Evolutionary conservation across 2,888 invertebrate species (phyloP).

Genomic region (Cremastobaeus sp.): DNA sequence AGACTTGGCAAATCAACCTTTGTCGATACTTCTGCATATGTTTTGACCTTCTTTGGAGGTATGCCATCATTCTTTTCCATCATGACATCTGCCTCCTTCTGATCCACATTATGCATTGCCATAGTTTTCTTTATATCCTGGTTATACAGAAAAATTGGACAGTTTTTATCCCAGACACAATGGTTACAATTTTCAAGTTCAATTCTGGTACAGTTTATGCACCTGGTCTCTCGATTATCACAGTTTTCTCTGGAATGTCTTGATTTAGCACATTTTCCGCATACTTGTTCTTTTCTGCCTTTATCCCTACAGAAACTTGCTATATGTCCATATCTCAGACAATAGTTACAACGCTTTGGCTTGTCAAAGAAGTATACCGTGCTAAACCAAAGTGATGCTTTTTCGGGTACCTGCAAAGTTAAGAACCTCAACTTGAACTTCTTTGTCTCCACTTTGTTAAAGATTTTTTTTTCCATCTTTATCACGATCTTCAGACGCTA

Average conservation of each 20-base stretch:
- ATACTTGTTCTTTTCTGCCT: too few species aligned
- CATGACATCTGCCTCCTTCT: neutral
- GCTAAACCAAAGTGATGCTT: neutral
- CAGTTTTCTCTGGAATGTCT: neutral
- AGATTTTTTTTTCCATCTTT: neutral
- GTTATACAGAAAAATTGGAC: neutral
- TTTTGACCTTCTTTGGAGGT: neutral
- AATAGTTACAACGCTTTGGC: neutral
- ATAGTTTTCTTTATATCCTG: conserved; percentile 7
- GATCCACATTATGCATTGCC: conserved; percentile 5
- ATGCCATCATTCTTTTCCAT: conserved; percentile 5
- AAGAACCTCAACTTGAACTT: conserved; percentile 8
- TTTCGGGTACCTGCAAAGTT: neutral
- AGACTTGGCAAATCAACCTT: too few species aligned
- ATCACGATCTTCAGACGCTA: too few species aligned
- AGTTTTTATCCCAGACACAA: neutral
- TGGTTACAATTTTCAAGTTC: neutral
- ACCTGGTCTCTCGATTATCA: neutral
- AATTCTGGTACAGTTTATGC: neutral
- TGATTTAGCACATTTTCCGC: neutral
- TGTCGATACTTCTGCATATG: conserved; percentile 1
- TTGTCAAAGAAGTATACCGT: neutral
- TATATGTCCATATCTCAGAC: conserved; percentile 1
- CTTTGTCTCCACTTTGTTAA: neutral
- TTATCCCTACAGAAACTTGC: neutral